These are phyloP conservation scores for Syrmaticus mikado DNA, from an alignment of 2,113 vertebrate species.

Conservation along the genomic window DNA sequence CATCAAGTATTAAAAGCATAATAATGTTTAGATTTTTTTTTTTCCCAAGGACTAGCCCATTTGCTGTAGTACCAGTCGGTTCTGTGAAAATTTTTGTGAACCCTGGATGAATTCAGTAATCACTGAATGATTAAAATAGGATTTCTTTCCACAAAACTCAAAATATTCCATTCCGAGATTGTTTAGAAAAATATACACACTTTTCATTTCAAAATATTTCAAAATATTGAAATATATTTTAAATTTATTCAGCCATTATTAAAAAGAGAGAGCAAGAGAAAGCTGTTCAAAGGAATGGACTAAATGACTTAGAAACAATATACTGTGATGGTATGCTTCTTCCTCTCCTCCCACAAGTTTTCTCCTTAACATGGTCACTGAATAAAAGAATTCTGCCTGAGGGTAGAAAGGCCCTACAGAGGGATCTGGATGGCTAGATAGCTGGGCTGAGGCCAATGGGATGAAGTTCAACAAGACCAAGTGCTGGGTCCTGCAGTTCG, in stretches of 20 bases:
- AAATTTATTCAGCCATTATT: not conserved
- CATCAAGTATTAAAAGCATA: not conserved
- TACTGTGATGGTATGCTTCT: not conserved
- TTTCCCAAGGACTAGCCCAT: not conserved
- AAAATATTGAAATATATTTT: not conserved
- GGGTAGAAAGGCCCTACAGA: too few species aligned
- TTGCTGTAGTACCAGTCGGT: not conserved
- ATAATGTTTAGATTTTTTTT: not conserved
- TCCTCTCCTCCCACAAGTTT: accelerated
- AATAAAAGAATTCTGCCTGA: not conserved
- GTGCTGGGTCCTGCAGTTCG: too few species aligned
- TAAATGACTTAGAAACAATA: not conserved
- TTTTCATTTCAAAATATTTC: not conserved
- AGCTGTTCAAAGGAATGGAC: not conserved
- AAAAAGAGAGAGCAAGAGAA: not conserved
- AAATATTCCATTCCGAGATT: not conserved
- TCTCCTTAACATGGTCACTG: not conserved
- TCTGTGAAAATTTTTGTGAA: not conserved
- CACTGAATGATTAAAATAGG: accelerated
- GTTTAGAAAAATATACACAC: not conserved
- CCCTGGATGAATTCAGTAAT: not conserved
- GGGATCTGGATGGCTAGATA: too few species aligned
- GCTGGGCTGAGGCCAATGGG: too few species aligned
- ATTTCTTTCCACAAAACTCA: not conserved
- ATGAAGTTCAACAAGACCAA: too few species aligned